These are phyloP conservation scores for Tetragonisca angustula DNA, from an alignment of 2,888 invertebrate genomes.

Conservation along the genomic window DNA sequence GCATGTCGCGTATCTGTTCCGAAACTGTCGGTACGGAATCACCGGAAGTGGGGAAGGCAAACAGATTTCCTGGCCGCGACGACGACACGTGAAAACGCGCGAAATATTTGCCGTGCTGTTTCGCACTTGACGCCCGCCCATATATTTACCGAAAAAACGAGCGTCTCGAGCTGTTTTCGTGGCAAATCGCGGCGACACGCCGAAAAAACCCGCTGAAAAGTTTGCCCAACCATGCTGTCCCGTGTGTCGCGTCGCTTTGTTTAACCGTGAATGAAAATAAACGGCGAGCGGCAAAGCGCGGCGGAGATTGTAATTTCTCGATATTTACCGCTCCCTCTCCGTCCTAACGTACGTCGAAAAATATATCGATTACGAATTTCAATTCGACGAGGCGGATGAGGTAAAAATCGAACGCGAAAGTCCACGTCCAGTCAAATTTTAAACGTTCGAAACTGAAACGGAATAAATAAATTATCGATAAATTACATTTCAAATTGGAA, in stretches of 20 bases:
- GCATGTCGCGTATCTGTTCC: slow-evolving; percentile 25
- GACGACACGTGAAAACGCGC: slow-evolving; percentile 24
- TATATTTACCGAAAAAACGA: slow-evolving; percentile 43
- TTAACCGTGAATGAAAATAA: slow-evolving; percentile 24
- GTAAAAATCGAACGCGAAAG: too few relatives aligned
- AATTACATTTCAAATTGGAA: too few relatives aligned
- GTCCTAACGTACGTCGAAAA: neutral
- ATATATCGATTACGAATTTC: neutral
- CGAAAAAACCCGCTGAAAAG: slow-evolving; percentile 9
- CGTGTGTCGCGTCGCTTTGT: neutral
- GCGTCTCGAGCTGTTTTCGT: slow-evolving; percentile 7
- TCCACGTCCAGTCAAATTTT: too few relatives aligned
- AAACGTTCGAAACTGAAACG: too few relatives aligned
- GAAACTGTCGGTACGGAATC: slow-evolving; percentile 33
- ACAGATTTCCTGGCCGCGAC: slow-evolving; percentile 42
- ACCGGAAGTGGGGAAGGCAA: slow-evolving; percentile 34
- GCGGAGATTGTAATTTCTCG: neutral
- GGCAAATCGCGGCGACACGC: slow-evolving; percentile 19
- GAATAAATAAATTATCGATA: too few relatives aligned
- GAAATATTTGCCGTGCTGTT: slow-evolving; percentile 46
- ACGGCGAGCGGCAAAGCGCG: neutral
- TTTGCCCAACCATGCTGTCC: neutral
- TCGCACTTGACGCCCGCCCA: slow-evolving; percentile 28
- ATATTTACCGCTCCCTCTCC: neutral
- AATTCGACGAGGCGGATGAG: neutral